phyloP scores from a whole-genome alignment of 1,140 invertebrate genomes.

The Pissodes strobi region DNA sequence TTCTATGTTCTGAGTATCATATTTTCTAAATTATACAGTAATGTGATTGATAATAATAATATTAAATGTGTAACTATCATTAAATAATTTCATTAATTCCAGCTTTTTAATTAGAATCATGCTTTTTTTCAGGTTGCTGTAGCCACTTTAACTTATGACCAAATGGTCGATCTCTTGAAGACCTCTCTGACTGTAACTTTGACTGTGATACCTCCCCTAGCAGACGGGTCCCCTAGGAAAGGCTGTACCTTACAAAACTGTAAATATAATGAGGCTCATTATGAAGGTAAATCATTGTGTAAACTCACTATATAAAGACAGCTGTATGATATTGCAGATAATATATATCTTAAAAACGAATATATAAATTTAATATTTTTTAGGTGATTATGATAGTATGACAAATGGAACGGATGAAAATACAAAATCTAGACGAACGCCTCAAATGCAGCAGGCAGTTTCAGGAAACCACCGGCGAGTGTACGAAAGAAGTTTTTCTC shows the following conservation, averaged over 20 bases:
- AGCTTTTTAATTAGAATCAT: background rate
- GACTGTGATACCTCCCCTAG: slow-evolving; percentile 76
- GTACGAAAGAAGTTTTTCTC: slow-evolving; percentile 77
- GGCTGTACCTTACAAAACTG: slow-evolving; percentile 73
- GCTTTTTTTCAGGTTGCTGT: slow-evolving; percentile 66
- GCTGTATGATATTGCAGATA: background rate
- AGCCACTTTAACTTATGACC: slow-evolving; percentile 86
- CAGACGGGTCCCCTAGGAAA: slow-evolving; percentile 56
- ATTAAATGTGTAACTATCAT: too few relatives aligned
- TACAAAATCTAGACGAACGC: slow-evolving; percentile 47
- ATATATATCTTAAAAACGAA: background rate
- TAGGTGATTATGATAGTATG: slow-evolving; percentile 72
- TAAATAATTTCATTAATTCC: background rate
- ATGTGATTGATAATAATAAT: too few relatives aligned
- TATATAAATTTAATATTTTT: background rate
- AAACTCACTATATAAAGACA: background rate
- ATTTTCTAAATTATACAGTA: too few relatives aligned
- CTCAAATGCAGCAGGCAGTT: slow-evolving; percentile 60
- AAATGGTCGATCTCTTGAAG: slow-evolving; percentile 91
- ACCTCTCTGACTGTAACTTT: slow-evolving; percentile 86
- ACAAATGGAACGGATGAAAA: slow-evolving; percentile 43
- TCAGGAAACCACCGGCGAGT: slow-evolving; percentile 65
- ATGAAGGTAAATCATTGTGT: slow-evolving; percentile 57
- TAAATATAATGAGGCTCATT: slow-evolving; percentile 66
- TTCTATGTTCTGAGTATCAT: too few relatives aligned